phyloP scores from a whole-genome alignment of 2,797 vertebrate species.

The Acrossocheilus wenchowensis region DNA sequence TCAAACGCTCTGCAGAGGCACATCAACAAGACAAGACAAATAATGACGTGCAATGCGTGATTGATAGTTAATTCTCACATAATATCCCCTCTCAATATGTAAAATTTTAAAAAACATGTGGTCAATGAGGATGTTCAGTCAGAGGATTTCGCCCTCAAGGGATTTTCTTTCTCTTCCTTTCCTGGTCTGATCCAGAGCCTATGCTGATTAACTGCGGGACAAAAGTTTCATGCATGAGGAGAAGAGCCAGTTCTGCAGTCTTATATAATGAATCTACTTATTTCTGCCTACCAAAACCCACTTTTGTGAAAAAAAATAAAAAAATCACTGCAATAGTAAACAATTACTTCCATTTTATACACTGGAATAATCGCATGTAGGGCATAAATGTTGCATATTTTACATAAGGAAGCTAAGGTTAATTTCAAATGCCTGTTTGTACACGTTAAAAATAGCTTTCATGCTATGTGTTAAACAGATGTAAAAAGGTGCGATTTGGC shows the following conservation, averaged over 20 bases:
- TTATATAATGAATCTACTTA: constrained; percentile 72
- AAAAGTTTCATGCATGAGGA: constrained; percentile 64
- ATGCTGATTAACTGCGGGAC: constrained; percentile 63
- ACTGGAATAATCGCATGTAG: constrained; percentile 37
- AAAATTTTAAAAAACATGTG: not conserved
- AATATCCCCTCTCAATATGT: not conserved
- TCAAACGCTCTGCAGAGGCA: constrained; percentile 11
- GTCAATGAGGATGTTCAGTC: not conserved
- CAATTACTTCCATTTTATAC: constrained; percentile 35
- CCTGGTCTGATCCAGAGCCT: constrained; percentile 45
- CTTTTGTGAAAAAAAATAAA: constrained; percentile 54
- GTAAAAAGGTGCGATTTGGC: not conserved
- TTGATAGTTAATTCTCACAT: constrained; percentile 5
- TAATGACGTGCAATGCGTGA: not conserved
- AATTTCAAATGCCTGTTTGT: constrained; percentile 39
- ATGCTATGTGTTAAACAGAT: constrained; percentile 16
- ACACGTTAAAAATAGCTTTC: constrained; percentile 8
- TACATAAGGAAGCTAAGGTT: constrained; percentile 26
- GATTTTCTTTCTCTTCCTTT: constrained; percentile 35
- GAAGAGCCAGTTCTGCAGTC: constrained; percentile 65
- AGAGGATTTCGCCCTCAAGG: constrained; percentile 22
- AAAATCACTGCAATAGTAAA: constrained; percentile 58
- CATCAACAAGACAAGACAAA: constrained; percentile 13
- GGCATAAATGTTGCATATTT: constrained; percentile 37
- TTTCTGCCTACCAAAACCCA: constrained; percentile 64